phyloP scores from a whole-genome alignment of 1,140 invertebrate genomes.

The Pantala flavescens region DNA sequence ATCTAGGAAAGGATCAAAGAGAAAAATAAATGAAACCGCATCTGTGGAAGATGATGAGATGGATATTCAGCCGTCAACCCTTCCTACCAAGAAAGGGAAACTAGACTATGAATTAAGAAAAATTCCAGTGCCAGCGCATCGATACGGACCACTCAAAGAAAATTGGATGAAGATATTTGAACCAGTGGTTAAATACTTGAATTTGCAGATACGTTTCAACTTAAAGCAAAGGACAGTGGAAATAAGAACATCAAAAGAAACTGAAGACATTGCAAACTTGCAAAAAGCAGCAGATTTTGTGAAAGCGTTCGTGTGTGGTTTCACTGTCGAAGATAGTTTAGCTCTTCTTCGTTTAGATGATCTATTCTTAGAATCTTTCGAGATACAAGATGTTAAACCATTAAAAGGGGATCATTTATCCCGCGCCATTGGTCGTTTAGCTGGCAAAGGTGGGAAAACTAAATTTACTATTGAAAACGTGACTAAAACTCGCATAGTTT shows the following conservation, averaged over 20 bases:
- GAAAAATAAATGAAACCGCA: too few species aligned
- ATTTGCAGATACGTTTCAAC: slow-evolving; percentile 92
- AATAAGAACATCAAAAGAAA: slow-evolving; percentile 63
- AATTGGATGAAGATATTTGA: slow-evolving; percentile 97
- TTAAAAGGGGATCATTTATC: slow-evolving; percentile 92
- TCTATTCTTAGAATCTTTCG: slow-evolving; percentile 94
- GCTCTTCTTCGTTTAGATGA: slow-evolving; percentile 92
- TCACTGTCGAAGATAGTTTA: slow-evolving; percentile 94
- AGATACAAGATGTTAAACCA: slow-evolving; percentile 93
- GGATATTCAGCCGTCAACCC: too few species aligned
- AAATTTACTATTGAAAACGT: slow-evolving; percentile 99
- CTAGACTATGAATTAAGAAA: slow-evolving; percentile 42
- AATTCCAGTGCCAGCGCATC: slow-evolving; percentile 57
- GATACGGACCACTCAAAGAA: slow-evolving; percentile 89
- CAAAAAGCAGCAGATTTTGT: slow-evolving; percentile 99
- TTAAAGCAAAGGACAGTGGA: slow-evolving; percentile 84
- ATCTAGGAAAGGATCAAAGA: too few species aligned
- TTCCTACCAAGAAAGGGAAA: background rate
- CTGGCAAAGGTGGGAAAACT: slow-evolving; percentile 93
- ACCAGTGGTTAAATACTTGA: slow-evolving; percentile 89
- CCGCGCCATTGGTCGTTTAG: slow-evolving; percentile 89
- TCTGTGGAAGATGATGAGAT: too few species aligned
- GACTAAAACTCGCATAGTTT: slow-evolving; percentile 95
- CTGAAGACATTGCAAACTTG: slow-evolving; percentile 77
- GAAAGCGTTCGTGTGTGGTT: slow-evolving; percentile 90